Percentiles rank a stretch among this genome's conserved stretches.
These are phyloP conservation scores for Zosterops japonicus DNA, from an alignment of 2,113 vertebrate species.

Conservation along the genomic window DNA sequence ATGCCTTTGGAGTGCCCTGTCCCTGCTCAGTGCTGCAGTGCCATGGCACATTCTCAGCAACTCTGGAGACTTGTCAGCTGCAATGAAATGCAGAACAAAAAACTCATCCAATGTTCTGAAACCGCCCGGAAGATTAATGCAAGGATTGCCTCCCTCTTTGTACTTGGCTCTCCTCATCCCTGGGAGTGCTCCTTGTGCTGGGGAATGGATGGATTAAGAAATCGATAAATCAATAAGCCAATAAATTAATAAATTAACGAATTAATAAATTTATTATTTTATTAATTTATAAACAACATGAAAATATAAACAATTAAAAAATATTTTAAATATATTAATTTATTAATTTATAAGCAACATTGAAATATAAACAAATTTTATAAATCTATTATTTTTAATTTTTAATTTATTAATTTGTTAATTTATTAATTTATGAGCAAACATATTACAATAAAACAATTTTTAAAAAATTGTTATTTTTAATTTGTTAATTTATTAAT, in stretches of 20 bases:
- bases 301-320: no score
- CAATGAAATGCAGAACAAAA: not conserved
- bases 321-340: no score
- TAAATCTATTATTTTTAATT: no score
- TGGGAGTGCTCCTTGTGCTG: not conserved
- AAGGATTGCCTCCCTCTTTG: not conserved
- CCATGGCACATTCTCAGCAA: not conserved
- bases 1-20: not conserved
- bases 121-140: not conserved
- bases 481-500: no score
- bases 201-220: not conserved
- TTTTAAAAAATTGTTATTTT: no score
- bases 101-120: not conserved
- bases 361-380: no score
- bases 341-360: no score
- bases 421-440: no score
- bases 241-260: no score
- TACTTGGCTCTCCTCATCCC: not conserved
- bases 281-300: no score
- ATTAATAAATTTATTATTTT: not conserved
- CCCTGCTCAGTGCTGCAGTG: slow-evolving; percentile 5
- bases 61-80: not conserved
- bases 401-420: no score
- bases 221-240: not conserved
- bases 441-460: no score